These are phyloP conservation scores for Sinocyclocheilus grahami DNA, from an alignment of 2,113 vertebrate species.

Conservation along the genomic window DNA sequence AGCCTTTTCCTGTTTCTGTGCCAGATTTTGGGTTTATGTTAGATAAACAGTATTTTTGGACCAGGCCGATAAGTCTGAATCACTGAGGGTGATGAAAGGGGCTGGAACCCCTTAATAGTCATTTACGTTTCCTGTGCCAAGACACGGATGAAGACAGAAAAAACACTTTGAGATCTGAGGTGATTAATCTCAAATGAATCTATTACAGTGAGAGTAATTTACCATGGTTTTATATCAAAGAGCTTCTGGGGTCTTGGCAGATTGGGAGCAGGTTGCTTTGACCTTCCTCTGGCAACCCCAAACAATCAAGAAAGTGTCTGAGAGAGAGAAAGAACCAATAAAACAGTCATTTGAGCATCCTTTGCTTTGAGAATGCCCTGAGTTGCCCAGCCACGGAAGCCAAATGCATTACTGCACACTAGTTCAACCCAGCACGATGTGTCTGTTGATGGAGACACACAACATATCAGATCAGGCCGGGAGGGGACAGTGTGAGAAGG, in stretches of 20 bases:
- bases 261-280: background rate
- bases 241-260: background rate
- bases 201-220: background rate
- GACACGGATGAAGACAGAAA: background rate
- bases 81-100: background rate
- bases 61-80: background rate
- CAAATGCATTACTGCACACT: slow-evolving; percentile 21
- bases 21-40: slow-evolving; percentile 13
- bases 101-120: background rate
- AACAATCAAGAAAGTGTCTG: background rate
- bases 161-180: background rate
- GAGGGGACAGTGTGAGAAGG: background rate
- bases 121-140: slow-evolving; percentile 16
- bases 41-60: slow-evolving; percentile 18
- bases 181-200: background rate
- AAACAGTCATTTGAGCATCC: background rate
- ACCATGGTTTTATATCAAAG: background rate
- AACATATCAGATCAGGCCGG: background rate
- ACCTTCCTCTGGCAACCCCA: background rate
- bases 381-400: background rate
- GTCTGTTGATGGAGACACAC: slow-evolving; percentile 24
- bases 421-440: slow-evolving; percentile 3
- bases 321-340: background rate
- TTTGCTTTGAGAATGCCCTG: background rate
- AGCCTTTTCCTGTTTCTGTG: background rate